Evolutionary conservation across 64 coral and sea anemone species (phyloP).

Genomic region (Porites lutea): DNA sequence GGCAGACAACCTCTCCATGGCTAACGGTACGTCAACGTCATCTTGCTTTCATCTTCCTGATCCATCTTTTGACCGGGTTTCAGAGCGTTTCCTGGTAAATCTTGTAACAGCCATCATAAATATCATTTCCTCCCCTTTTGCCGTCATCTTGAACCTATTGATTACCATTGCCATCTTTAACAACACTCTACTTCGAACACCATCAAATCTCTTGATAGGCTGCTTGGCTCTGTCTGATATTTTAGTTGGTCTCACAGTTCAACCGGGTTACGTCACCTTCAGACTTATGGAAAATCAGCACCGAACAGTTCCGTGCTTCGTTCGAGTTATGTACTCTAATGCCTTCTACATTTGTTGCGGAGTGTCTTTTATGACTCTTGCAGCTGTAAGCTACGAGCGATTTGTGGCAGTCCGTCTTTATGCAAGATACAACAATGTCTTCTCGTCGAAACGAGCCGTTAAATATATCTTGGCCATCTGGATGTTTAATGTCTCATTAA

Average conservation of each 20-base stretch:
- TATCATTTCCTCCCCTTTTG: slow-evolving; percentile 41
- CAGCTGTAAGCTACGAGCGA: slow-evolving; percentile 51
- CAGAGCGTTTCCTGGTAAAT: slow-evolving; percentile 7
- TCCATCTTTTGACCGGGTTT: slow-evolving; percentile 16
- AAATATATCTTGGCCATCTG: slow-evolving; percentile 29
- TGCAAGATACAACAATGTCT: slow-evolving; percentile 47
- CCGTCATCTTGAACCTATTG: slow-evolving; percentile 39
- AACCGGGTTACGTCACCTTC: slow-evolving; percentile 48
- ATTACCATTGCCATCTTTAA: slow-evolving; percentile 23
- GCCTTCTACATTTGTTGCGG: slow-evolving; percentile 62
- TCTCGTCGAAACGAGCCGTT: slow-evolving; percentile 11
- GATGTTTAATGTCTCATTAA: slow-evolving; percentile 39
- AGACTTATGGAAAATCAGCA: slow-evolving; percentile 60
- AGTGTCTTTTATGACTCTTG: slow-evolving; percentile 68
- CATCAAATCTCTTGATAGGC: slow-evolving; percentile 46
- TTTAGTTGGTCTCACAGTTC: slow-evolving; percentile 40
- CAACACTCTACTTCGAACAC: slow-evolving; percentile 31
- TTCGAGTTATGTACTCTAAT: slow-evolving; percentile 44
- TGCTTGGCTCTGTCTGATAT: slow-evolving; percentile 57
- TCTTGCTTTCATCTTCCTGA: slow-evolving; percentile 38
- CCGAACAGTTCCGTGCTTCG: slow-evolving; percentile 46
- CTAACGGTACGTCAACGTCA: not conserved
- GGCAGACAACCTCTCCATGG: too few species aligned
- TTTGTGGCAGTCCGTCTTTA: slow-evolving; percentile 43
- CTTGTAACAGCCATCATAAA: slow-evolving; percentile 56